Base-by-base conservation (phyloP, 2,797 vertebrate species). In the Siniperca obscura region DNA sequence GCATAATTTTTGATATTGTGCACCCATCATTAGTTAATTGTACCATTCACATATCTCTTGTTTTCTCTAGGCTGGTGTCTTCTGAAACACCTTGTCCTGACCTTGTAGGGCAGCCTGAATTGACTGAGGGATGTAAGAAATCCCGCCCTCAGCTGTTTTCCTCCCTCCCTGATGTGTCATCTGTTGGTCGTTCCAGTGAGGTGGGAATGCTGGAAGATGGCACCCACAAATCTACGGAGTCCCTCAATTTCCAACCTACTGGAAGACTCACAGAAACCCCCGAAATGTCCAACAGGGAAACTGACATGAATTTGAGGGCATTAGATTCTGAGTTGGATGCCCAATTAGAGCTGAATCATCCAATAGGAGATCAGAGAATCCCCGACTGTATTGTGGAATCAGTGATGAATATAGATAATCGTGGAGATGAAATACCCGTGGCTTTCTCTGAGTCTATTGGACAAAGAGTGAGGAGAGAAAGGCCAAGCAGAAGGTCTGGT, bases 91-190 rank as follows among this genome's bases (percentile, higher is more conserved):
- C 84, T 75, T 90, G 83, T 76, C 95, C 95, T 75, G 95, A 96
- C 84, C 88, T 96, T n/a, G 92, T 96, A 17, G 93, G 85, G 46
- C 91, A 90, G 52, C 89, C 92, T 70, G 80, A 71, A 76, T 79
- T 87, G 68, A 82, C 60, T 2, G 83, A 87, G 53, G 74, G 19
- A 40, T 81, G 30, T 67, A 86, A 78, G 56, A 93, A 89, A 64
- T 80, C 83, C 60, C 81, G 65, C 16, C 56, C 88, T 65, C 89
- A 93, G 59, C 87, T 91, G 21, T 94, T 85, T 70, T 94, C 92
- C 59, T 95, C 94, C 57, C 93, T 96, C 38, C 95, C 95, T 2
- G 95, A 96, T 10, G 92, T 96, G 66, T 96, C 95, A 0, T 93
- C 94, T 6, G 82, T 94, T 14, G 85, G 86, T 53, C 60, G 21